phyloP scores from a whole-genome alignment of 1,140 invertebrate genomes.

The Brachionus paranguensis region DNA sequence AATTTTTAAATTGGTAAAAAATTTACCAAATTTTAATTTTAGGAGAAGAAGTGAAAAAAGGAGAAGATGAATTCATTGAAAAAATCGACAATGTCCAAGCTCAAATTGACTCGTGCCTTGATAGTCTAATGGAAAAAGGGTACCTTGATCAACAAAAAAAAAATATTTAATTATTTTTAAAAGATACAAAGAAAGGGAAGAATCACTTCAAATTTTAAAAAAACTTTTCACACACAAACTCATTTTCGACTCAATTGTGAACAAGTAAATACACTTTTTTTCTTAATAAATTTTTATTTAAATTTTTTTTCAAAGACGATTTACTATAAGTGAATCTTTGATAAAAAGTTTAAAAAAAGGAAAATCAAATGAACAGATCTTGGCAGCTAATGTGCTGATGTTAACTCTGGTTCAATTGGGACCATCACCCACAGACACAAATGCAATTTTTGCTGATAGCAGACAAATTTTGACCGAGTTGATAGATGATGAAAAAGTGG shows the following conservation, averaged over 20 bases:
- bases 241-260: not conserved
- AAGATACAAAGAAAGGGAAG: conserved; percentile 18
- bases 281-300: not conserved
- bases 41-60: not conserved
- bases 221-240: conserved; percentile 8
- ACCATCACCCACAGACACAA: not conserved
- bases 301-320: not conserved
- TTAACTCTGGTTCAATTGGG: conserved; percentile 12
- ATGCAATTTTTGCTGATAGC: not conserved
- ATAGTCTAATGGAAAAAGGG: conserved; percentile 3
- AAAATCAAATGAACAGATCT: not conserved
- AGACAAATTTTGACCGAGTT: conserved; percentile 10
- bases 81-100: not conserved
- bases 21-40: not conserved
- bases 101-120: not conserved
- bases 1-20: not conserved
- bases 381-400: not conserved
- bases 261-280: not conserved
- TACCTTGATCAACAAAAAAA: not conserved
- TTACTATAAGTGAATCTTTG: not conserved
- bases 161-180: not conserved
- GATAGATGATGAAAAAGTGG: conserved; percentile 28
- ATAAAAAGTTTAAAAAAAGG: conserved; percentile 7
- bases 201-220: conserved; percentile 5
- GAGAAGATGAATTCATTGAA: not conserved